Percentiles rank a stretch among this genome's conserved stretches.
These are phyloP conservation scores for Picathartes gymnocephalus DNA, from an alignment of 2,113 vertebrate genomes.

Conservation along the genomic window DNA sequence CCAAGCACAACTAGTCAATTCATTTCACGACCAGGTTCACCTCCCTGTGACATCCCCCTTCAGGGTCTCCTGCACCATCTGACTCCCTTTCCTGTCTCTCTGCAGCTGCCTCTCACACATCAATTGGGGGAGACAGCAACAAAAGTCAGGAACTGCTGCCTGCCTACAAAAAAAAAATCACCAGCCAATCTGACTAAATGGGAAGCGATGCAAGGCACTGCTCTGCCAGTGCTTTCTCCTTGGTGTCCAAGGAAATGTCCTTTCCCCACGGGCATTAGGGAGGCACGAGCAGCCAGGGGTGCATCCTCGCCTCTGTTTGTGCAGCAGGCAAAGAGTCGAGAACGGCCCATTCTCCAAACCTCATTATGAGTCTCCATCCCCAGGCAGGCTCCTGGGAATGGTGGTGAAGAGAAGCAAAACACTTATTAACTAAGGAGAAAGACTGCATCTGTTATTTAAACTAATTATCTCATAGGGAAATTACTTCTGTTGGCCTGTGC, in stretches of 20 bases:
- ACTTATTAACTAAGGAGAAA: not conserved
- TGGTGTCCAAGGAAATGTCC: not conserved
- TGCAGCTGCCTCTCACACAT: not conserved
- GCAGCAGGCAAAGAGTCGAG: not conserved
- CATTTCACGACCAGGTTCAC: fast-evolving
- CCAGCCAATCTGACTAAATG: not conserved
- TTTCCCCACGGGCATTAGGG: not conserved
- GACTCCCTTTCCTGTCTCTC: not conserved
- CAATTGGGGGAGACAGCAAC: fast-evolving
- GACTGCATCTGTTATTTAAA: slow-evolving; percentile 27
- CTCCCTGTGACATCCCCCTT: not conserved
- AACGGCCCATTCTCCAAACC: not conserved
- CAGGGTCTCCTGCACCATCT: not conserved
- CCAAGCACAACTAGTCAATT: fast-evolving
- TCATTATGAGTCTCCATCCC: fast-evolving
- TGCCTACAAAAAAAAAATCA: not conserved
- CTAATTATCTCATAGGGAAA: slow-evolving; percentile 31
- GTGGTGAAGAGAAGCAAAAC: not conserved
- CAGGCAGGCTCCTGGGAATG: not conserved
- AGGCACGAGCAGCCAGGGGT: not conserved
- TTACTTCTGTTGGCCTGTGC: not conserved
- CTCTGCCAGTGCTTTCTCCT: not conserved
- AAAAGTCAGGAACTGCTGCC: not conserved
- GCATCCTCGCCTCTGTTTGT: fast-evolving
- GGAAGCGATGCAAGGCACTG: not conserved